Evolutionary conservation across 2,797 vertebrate species (phyloP).

Genomic region (Sebastiscus tertius): DNA sequence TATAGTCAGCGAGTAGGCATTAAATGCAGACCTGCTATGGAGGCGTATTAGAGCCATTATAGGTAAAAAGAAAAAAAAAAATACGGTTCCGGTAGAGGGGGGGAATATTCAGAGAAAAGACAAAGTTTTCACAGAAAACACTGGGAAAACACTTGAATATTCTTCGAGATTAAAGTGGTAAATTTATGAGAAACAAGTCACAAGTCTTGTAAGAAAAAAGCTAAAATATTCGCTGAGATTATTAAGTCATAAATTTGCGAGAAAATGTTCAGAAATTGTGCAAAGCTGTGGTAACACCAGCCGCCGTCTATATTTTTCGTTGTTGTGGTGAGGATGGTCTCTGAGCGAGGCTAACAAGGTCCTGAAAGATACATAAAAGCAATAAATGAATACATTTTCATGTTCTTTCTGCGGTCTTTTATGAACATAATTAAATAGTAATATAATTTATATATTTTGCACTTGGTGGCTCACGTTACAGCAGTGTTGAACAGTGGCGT

Average conservation of each 20-base stretch:
- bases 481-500: neutral
- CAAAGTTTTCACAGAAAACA: neutral
- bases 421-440: neutral
- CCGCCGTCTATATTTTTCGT: neutral
- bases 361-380: neutral
- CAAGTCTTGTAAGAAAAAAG: no score
- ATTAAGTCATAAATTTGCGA: no score
- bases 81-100: neutral
- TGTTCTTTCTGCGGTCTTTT: neutral
- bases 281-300: no score
- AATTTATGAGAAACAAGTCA: neutral
- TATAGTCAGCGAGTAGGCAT: neutral
- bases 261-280: rapidly evolving
- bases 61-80: neutral
- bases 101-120: neutral
- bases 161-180: neutral
- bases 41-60: neutral
- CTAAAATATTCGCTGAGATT: no score
- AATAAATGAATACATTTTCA: no score
- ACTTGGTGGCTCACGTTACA: no score
- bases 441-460: no score
- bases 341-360: neutral
- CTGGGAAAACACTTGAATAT: no score
- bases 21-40: neutral
- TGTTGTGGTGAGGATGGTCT: neutral